phyloP scores from a whole-genome alignment of 2,113 vertebrate species.

The Tricholaema leucomelas region DNA sequence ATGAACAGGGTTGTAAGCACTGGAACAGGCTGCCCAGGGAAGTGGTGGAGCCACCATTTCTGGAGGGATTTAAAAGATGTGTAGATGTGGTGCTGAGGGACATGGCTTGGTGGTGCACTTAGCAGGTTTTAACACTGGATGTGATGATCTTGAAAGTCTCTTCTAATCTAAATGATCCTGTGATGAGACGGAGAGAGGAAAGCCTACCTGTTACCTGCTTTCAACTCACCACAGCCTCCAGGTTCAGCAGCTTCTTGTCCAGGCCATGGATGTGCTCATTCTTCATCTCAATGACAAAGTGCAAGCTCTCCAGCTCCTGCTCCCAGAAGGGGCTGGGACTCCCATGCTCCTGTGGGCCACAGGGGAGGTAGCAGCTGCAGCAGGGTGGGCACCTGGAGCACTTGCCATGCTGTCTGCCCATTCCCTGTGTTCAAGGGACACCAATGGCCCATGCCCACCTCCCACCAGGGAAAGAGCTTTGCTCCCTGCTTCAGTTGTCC shows the following conservation, averaged over 20 bases:
- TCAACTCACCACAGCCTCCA: slow-evolving; percentile 81
- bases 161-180: neutral
- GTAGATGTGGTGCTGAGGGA: neutral
- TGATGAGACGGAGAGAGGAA: neutral
- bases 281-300: slow-evolving; percentile 97
- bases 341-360: slow-evolving; percentile 80
- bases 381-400: accelerated
- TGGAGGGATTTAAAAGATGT: neutral
- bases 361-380: neutral
- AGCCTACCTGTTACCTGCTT: neutral
- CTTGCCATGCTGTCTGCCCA: accelerated
- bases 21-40: neutral
- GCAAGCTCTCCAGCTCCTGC: slow-evolving; percentile 92
- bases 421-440: neutral
- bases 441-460: neutral
- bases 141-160: neutral
- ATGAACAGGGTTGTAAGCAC: neutral
- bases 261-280: slow-evolving; percentile 83
- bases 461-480: neutral
- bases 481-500: neutral
- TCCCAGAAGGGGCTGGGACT: slow-evolving; percentile 94
- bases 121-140: neutral
- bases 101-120: neutral
- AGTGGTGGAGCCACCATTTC: neutral
- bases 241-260: slow-evolving; percentile 82